Conservation (phyloP, 1,140 invertebrate species). For the Drosophila melanogaster region Release_6_plus_ISO1_MT NT_037436.4:8775001-8775500, state of each 20-base stretch:
- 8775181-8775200: constrained; percentile 49
- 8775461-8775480: constrained; percentile 46
- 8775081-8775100: constrained; percentile 68
- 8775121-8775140: constrained; percentile 56
- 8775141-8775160: constrained; percentile 42
- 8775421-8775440: constrained; percentile 30
- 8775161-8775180: constrained; percentile 37
- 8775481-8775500: constrained; percentile 19
- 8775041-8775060: constrained; percentile 41
- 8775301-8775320: constrained; percentile 58
- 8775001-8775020: constrained; percentile 57
- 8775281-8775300: constrained; percentile 64
- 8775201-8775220: constrained; percentile 12
- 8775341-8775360: constrained; percentile 48
- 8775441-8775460: constrained; percentile 60
- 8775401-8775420: constrained; percentile 24
- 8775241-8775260: constrained; percentile 19
- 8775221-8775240: constrained; percentile 31
- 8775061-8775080: constrained; percentile 37
- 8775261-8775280: constrained; percentile 51
- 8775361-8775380: constrained; percentile 47
- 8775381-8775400: constrained; percentile 36
- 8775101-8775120: constrained; percentile 43
- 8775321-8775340: constrained; percentile 18
- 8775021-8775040: constrained; percentile 65